Evolutionary conservation across 2,888 invertebrate species (phyloP).

Genomic region (Myopa testacea): DNA sequence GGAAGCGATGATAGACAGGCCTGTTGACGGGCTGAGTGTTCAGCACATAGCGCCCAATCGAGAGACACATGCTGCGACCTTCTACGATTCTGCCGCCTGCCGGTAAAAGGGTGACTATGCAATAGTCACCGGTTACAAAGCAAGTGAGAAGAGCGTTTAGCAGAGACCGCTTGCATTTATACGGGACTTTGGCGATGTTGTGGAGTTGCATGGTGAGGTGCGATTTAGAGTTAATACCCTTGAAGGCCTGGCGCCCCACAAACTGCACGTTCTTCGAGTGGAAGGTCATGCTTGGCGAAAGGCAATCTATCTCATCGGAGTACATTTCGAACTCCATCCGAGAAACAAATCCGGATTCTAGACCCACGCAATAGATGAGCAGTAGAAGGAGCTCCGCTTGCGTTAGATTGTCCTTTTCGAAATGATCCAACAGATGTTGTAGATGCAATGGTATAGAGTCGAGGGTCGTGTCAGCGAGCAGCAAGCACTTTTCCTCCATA

Average conservation of each 20-base stretch:
- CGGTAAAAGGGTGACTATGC: conserved; percentile 61
- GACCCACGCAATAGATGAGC: conserved; percentile 60
- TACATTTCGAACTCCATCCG: conserved; percentile 43
- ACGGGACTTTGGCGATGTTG: conserved; percentile 41
- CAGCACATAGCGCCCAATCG: conserved; percentile 63
- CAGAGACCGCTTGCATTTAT: background rate
- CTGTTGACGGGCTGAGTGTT: conserved; percentile 52
- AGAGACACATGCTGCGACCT: conserved; percentile 61
- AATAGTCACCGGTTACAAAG: conserved; percentile 60
- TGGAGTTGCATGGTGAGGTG: conserved; percentile 47
- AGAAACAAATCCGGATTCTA: conserved; percentile 62
- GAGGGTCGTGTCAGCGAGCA: conserved; percentile 59
- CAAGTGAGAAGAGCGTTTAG: conserved; percentile 53
- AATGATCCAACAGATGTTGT: conserved; percentile 52
- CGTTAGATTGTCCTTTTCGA: conserved; percentile 22
- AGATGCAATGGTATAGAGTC: conserved; percentile 58
- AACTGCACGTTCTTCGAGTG: conserved; percentile 55
- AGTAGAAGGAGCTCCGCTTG: conserved; percentile 57
- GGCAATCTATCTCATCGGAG: conserved; percentile 34
- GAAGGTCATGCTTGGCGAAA: conserved; percentile 54
- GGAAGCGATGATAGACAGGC: conserved; percentile 56
- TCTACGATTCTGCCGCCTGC: conserved; percentile 42
- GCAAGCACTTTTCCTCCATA: conserved; percentile 42
- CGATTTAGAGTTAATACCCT: conserved; percentile 37
- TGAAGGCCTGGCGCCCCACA: conserved; percentile 45